Conservation (phyloP, 2,797 vertebrate genomes). For the Leuciscus waleckii region DNA sequence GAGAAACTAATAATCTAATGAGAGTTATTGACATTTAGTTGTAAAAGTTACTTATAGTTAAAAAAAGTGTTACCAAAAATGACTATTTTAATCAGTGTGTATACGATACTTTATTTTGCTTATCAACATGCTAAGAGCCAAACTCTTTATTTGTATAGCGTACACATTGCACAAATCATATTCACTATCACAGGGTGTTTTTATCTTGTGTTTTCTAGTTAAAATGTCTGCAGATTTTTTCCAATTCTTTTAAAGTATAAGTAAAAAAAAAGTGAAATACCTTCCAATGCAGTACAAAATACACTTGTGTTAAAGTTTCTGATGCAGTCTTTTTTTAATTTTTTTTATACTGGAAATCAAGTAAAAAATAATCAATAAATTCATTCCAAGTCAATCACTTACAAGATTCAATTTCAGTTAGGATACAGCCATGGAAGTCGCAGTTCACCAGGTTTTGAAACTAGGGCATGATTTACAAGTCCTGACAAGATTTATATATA, state of each 20-base stretch:
- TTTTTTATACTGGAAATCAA: background rate
- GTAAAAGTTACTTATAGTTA: too few relatives aligned
- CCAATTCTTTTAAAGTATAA: background rate
- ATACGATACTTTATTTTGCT: background rate
- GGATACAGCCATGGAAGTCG: background rate
- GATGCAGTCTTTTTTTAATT: too few relatives aligned
- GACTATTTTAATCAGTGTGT: background rate
- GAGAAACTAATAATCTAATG: too few relatives aligned
- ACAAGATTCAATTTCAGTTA: background rate
- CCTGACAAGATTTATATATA: constrained; percentile 5
- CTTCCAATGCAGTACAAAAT: background rate
- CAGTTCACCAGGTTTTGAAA: background rate
- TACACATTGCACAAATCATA: background rate
- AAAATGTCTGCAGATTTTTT: background rate
- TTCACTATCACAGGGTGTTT: background rate
- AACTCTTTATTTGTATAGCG: background rate
- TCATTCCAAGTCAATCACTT: background rate
- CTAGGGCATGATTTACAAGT: constrained; percentile 1
- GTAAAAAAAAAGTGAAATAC: background rate
- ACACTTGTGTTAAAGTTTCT: background rate
- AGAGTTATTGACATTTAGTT: too few relatives aligned
- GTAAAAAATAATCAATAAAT: background rate
- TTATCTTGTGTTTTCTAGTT: background rate
- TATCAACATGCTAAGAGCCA: background rate
- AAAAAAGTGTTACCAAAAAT: too few relatives aligned